Evolutionary conservation across 2,797 vertebrate genomes (phyloP).

Genomic region (Pelobates cultripes): DNA sequence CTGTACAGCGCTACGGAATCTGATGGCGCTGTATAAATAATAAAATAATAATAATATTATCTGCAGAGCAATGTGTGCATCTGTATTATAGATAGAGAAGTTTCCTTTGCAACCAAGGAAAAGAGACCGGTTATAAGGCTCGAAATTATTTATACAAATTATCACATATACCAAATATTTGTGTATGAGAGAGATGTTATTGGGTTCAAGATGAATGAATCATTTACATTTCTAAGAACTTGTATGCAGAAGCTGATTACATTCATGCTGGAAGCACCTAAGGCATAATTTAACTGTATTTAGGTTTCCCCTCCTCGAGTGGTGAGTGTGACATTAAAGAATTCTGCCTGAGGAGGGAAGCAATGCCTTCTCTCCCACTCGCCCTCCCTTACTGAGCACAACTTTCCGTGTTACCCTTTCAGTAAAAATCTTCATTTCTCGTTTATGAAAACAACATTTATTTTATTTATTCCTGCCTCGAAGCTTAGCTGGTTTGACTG

Average conservation of each 20-base stretch:
- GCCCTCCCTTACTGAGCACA: not conserved
- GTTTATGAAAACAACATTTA: not conserved
- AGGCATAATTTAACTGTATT: not conserved
- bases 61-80: not conserved
- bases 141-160: too few species aligned
- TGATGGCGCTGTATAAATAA: too few species aligned
- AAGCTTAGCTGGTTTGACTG: not conserved
- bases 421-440: not conserved
- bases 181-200: not conserved
- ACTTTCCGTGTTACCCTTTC: not conserved
- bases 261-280: not conserved
- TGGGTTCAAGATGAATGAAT: not conserved
- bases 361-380: not conserved
- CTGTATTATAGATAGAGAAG: not conserved
- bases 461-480: not conserved
- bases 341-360: not conserved
- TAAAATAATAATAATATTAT: too few species aligned
- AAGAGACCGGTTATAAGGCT: too few species aligned
- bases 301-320: not conserved
- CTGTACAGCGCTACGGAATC: not conserved
- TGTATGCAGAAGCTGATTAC: not conserved
- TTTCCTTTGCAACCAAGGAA: too few species aligned
- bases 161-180: not conserved
- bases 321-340: not conserved
- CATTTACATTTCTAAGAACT: not conserved